These are phyloP conservation scores for Semnornis frantzii DNA, from an alignment of 2,113 vertebrate species.

Conservation along the genomic window DNA sequence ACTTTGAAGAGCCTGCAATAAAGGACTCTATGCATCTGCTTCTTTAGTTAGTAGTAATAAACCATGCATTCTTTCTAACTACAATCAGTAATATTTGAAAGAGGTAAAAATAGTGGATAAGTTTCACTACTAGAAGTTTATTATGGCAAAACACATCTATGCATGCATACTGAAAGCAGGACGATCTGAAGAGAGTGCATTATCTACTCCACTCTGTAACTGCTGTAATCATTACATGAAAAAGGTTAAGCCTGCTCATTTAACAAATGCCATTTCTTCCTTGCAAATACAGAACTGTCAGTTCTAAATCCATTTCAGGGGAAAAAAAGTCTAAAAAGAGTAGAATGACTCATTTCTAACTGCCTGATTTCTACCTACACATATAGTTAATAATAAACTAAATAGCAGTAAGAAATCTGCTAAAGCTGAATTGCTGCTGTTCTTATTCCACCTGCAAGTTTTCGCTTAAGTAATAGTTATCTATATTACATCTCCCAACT, in stretches of 20 bases:
- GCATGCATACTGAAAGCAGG: not conserved
- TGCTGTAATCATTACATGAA: not conserved
- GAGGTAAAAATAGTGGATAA: not conserved
- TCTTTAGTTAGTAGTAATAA: not conserved
- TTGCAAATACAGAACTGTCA: not conserved
- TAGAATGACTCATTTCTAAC: not conserved
- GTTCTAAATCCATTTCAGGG: not conserved
- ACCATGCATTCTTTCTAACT: not conserved
- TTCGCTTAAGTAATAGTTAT: not conserved
- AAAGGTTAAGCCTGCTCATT: not conserved
- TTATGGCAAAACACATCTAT: not conserved
- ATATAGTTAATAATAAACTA: conserved; percentile 29
- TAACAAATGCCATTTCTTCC: not conserved
- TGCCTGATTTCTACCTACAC: not conserved
- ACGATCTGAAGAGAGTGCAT: not conserved
- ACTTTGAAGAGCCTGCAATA: not conserved
- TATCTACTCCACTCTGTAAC: not conserved
- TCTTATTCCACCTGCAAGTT: not conserved
- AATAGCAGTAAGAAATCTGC: not conserved
- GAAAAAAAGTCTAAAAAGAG: not conserved
- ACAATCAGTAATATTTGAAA: not conserved
- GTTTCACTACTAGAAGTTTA: not conserved
- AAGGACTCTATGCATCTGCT: not conserved
- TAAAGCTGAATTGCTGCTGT: not conserved
- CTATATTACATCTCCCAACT: not conserved